Base-by-base conservation (phyloP, 2,888 invertebrate genomes). In the Heliconius charithonia region DNA sequence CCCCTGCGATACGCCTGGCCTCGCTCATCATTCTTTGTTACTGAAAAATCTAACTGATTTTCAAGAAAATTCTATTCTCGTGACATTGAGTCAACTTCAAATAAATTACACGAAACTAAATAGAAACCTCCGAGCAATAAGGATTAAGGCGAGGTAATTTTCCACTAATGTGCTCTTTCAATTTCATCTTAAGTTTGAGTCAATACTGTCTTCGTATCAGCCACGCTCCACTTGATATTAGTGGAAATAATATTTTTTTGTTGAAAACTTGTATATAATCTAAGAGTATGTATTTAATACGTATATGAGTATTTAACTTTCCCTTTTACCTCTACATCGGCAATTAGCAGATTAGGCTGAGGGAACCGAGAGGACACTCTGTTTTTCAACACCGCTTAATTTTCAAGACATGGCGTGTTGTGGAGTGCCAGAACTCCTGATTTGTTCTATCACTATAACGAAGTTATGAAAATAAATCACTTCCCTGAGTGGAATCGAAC, bases 81-180 rank as follows among this genome's bases (percentile, higher is more conserved):
- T 25, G 72, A 22, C 37, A 77, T 67, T 62, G 67, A 80, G 41
- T 73, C 80, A 67, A 80, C 56, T 63, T 76, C 65, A 80, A 78
- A 78, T 78, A 80, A 63, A 76, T 78, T 78, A 80, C 62, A 78
- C 56, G 51, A 78, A 80, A 76, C 80, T 78, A 73, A 80, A 80
- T 76, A 77, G 80, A 75, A 75, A 72, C 73, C 78, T 75, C 69
- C 71, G 65, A 75, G 76, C 80, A 80, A 78, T 79, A 78, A 79
- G 74, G 72, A 78, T 81, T 80, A 81, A 76, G 73, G 65, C 67
- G 74, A 75, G 77, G 79, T 78, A 81, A 80, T 81, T 81, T 79
- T 81, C 81, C 81, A 81, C 77, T 79, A 78, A 81, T 78, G 76
- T 79, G 76, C 78, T 80, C 79, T 78, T 80, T 70, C 80, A 80